Percentiles rank a stretch among this genome's conserved stretches.
Evolutionary conservation across 2,797 vertebrate genomes (phyloP).

Genomic region (Nasua narica): DNA sequence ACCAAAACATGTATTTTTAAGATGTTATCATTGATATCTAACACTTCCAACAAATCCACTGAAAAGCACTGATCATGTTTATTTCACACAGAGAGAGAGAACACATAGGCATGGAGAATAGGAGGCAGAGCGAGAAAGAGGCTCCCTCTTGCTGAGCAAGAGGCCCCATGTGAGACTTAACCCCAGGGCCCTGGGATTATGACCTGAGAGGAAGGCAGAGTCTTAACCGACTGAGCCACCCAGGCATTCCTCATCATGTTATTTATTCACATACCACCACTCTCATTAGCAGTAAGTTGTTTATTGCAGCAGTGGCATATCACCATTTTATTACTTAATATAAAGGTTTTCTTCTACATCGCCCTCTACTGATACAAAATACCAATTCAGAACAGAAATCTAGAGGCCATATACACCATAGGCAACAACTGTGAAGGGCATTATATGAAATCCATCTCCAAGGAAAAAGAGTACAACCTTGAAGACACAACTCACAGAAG

Average conservation of each 20-base stretch:
- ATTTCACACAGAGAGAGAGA: too few relatives aligned
- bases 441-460: not conserved
- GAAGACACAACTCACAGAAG: not conserved
- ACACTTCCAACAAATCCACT: not conserved
- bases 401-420: not conserved
- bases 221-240: too few relatives aligned
- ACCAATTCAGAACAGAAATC: slow-evolving; percentile 35
- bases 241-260: not conserved
- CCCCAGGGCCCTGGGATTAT: too few relatives aligned
- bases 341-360: not conserved
- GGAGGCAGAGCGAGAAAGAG: too few relatives aligned
- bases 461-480: not conserved
- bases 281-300: not conserved
- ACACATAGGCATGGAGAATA: too few relatives aligned
- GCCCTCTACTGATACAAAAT: slow-evolving; percentile 10
- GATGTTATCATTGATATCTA: not conserved
- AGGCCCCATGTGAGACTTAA: too few relatives aligned
- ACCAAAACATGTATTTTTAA: not conserved
- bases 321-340: not conserved
- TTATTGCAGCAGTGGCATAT: not conserved
- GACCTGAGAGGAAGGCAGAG: too few relatives aligned
- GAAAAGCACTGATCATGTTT: not conserved
- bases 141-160: too few relatives aligned
- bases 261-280: not conserved
- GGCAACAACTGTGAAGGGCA: not conserved